Evolutionary conservation across 2,888 invertebrate species (phyloP).

Genomic region (Caradrina kadenii): DNA sequence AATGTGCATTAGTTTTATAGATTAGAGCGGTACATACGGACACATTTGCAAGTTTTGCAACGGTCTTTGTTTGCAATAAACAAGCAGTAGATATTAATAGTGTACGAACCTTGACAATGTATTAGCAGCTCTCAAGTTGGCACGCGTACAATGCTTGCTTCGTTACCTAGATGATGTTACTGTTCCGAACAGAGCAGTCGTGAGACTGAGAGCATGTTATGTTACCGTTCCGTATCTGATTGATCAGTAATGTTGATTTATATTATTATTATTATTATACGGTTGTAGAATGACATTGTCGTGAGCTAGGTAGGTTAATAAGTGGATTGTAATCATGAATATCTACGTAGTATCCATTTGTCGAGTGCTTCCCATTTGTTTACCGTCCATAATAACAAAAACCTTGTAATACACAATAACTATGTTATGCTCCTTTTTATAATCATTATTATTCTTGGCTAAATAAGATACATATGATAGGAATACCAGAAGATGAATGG

Average conservation of each 20-base stretch:
- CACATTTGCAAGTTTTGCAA: not conserved
- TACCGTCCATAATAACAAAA: not conserved
- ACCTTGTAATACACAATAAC: not conserved
- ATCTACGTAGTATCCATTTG: conserved; percentile 8
- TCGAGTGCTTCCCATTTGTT: not conserved
- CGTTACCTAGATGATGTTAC: conserved; percentile 50
- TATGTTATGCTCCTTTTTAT: not conserved
- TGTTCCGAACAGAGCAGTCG: conserved; percentile 47
- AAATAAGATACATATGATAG: not conserved
- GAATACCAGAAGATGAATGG: not conserved
- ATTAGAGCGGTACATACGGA: not conserved
- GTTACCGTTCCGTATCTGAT: conserved; percentile 36
- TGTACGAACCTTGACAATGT: conserved; percentile 52
- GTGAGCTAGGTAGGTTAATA: conserved; percentile 4
- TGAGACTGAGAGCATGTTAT: conserved; percentile 26
- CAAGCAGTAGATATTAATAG: conserved; percentile 42
- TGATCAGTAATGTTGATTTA: conserved; percentile 28
- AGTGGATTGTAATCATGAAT: conserved; percentile 22
- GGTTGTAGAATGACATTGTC: conserved; percentile 26
- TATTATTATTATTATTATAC: conserved; percentile 30
- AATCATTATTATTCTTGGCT: not conserved
- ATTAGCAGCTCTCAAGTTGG: conserved; percentile 54
- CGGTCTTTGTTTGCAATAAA: conserved; percentile 43
- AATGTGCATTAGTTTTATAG: conserved; percentile 10
- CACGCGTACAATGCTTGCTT: conserved; percentile 67